Percentiles rank a stretch among this genome's conserved stretches.
Conservation (phyloP, 2,888 invertebrate genomes). For the Chrysodeixis includens region DNA sequence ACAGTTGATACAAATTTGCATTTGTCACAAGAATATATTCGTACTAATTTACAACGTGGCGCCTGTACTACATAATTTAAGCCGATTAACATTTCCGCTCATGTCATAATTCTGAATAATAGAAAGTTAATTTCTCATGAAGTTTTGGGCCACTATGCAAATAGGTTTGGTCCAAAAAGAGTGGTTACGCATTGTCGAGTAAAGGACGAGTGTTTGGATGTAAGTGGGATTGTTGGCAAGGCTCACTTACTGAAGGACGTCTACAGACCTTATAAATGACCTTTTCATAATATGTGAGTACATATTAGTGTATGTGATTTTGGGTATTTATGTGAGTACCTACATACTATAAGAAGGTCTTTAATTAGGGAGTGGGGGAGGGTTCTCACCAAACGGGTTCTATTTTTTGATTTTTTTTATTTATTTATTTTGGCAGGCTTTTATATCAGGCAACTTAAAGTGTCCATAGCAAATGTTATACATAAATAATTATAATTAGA, state of each 20-base stretch:
- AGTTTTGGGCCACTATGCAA: conserved; percentile 53
- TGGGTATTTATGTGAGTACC: too few relatives aligned
- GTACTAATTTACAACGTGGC: conserved; percentile 42
- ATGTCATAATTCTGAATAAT: conserved; percentile 46
- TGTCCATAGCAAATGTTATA: too few relatives aligned
- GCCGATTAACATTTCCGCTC: conserved; percentile 48
- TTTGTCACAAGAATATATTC: conserved; percentile 55
- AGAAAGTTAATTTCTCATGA: conserved; percentile 46
- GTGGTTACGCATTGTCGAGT: conserved; percentile 32
- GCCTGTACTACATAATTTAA: conserved; percentile 52
- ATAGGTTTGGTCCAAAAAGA: conserved; percentile 43
- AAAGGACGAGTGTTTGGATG: conserved; percentile 12
- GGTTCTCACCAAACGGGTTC: too few relatives aligned
- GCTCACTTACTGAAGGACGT: neutral
- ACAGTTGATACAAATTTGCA: conserved; percentile 50
- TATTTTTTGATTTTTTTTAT: too few relatives aligned
- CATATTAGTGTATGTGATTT: too few relatives aligned
- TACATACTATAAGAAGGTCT: neutral
- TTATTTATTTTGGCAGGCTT: too few relatives aligned
- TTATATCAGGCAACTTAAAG: too few relatives aligned
- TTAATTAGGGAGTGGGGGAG: neutral
- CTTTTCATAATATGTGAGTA: too few relatives aligned
- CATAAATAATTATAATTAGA: too few relatives aligned
- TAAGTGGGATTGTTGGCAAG: neutral
- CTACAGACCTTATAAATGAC: neutral